A percentile compares a stretch with the other conserved stretches of the same genome.
Evolutionary conservation across 2,888 invertebrate species (phyloP).

Genomic region (Ecliptopera silaceata): DNA sequence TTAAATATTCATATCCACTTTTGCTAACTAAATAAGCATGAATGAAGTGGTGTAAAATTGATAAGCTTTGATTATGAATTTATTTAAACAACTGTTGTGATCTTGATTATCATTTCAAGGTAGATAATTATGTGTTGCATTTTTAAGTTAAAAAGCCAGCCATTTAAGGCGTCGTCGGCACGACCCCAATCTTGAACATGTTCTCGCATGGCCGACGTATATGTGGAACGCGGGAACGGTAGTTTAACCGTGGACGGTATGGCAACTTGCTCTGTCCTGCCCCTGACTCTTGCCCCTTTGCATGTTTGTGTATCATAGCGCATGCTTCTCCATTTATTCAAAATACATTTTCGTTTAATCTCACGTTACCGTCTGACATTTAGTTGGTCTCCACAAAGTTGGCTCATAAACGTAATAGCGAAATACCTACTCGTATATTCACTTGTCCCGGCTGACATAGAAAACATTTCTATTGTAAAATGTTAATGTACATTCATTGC

Average conservation of each 20-base stretch:
- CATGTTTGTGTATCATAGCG: conserved; percentile 51
- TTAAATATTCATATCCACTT: neutral
- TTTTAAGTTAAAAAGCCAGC: conserved; percentile 37
- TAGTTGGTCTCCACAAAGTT: conserved; percentile 1
- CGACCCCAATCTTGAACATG: conserved; percentile 56
- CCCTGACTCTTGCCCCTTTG: conserved; percentile 59
- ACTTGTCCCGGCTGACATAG: conserved; percentile 30
- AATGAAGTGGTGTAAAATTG: neutral
- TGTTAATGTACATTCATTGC: conserved; percentile 27
- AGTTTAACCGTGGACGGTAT: conserved; percentile 59
- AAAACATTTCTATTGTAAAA: conserved; percentile 37
- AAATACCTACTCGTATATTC: conserved; percentile 28
- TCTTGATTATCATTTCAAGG: conserved; percentile 20
- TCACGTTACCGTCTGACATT: conserved; percentile 17
- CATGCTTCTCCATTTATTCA: conserved; percentile 29
- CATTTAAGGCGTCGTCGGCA: conserved; percentile 42
- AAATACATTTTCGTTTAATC: conserved; percentile 17
- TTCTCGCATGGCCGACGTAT: conserved; percentile 54
- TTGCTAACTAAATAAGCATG: no score
- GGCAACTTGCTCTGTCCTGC: conserved; percentile 61
- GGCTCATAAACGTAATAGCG: conserved; percentile 15
- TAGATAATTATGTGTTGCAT: conserved; percentile 29
- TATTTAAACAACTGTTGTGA: neutral
- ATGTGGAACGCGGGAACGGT: conserved; percentile 79
- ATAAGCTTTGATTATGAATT: neutral